Evolutionary conservation across 2,888 invertebrate species (phyloP).

Genomic region (Coenonympha arcania): DNA sequence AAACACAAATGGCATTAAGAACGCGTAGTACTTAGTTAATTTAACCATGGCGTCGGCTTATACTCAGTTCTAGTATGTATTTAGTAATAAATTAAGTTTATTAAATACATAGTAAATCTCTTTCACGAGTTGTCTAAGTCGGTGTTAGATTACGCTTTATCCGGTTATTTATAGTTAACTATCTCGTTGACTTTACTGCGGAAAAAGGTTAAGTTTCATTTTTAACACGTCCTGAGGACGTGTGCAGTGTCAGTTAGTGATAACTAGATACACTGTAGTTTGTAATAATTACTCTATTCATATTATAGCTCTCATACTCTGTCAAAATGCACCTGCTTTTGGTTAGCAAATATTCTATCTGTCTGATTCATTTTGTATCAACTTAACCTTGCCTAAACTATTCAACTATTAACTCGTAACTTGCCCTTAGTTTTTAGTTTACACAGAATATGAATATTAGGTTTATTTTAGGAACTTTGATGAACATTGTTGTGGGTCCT

Average conservation of each 20-base stretch:
- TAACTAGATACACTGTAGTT: neutral
- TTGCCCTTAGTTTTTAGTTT: too few relatives aligned
- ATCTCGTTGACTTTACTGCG: slow-evolving; percentile 26
- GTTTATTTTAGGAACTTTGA: too few relatives aligned
- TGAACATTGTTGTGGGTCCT: too few relatives aligned
- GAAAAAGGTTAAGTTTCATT: slow-evolving; percentile 27
- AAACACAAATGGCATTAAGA: slow-evolving; percentile 17
- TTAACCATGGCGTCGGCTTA: slow-evolving; percentile 28
- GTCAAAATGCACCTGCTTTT: too few relatives aligned
- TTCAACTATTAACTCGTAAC: too few relatives aligned
- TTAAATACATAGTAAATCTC: slow-evolving; percentile 47
- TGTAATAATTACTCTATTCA: too few relatives aligned
- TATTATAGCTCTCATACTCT: neutral
- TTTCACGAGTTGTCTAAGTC: slow-evolving; percentile 27
- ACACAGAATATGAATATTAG: too few relatives aligned
- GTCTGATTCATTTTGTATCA: too few relatives aligned
- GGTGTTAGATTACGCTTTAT: slow-evolving; percentile 41
- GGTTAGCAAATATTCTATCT: too few relatives aligned
- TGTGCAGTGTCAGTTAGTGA: too few relatives aligned
- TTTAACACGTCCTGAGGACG: too few relatives aligned
- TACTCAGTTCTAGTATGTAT: slow-evolving; percentile 32
- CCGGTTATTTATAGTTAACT: slow-evolving; percentile 25
- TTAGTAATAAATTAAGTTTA: slow-evolving; percentile 38
- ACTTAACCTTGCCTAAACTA: too few relatives aligned
- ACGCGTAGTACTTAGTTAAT: slow-evolving; percentile 27